Conservation (phyloP, 2,888 invertebrate species). For the Eupithecia exiguata region DNA sequence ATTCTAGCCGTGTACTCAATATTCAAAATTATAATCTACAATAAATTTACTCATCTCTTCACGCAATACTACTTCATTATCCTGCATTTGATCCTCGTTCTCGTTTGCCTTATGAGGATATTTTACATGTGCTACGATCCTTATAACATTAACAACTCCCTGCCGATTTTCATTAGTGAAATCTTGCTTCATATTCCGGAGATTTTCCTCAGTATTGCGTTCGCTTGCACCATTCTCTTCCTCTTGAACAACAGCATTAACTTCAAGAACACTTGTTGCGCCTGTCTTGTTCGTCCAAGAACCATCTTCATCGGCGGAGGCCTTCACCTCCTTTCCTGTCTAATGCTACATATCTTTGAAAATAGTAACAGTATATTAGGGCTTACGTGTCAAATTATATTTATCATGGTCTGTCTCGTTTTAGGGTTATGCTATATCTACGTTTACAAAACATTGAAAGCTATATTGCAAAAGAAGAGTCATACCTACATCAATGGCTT, state of each 20-base stretch:
- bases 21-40: slow-evolving; percentile 93
- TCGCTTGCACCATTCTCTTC: slow-evolving; percentile 93
- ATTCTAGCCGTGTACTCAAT: slow-evolving; percentile 93
- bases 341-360: slow-evolving; percentile 91
- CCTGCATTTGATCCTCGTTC: slow-evolving; percentile 91
- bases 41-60: slow-evolving; percentile 93
- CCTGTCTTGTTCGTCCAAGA: slow-evolving; percentile 89
- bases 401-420: slow-evolving; percentile 92
- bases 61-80: slow-evolving; percentile 94
- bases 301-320: slow-evolving; percentile 91
- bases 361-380: slow-evolving; percentile 85
- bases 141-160: slow-evolving; percentile 92
- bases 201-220: slow-evolving; percentile 94
- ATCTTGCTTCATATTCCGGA: slow-evolving; percentile 93
- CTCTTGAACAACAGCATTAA: slow-evolving; percentile 91
- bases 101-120: slow-evolving; percentile 91
- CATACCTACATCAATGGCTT: slow-evolving; percentile 91
- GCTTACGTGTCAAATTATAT: slow-evolving; percentile 92
- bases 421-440: slow-evolving; percentile 94
- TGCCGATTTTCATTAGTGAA: slow-evolving; percentile 91
- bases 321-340: slow-evolving; percentile 90
- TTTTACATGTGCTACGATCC: slow-evolving; percentile 96
- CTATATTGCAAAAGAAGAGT: slow-evolving; percentile 89
- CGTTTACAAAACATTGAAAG: slow-evolving; percentile 90
- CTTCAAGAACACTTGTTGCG: slow-evolving; percentile 88